Percentiles rank a stretch among this genome's conserved stretches.
Conservation (phyloP, 2,797 vertebrate species). For the Australoheros facetus region DNA sequence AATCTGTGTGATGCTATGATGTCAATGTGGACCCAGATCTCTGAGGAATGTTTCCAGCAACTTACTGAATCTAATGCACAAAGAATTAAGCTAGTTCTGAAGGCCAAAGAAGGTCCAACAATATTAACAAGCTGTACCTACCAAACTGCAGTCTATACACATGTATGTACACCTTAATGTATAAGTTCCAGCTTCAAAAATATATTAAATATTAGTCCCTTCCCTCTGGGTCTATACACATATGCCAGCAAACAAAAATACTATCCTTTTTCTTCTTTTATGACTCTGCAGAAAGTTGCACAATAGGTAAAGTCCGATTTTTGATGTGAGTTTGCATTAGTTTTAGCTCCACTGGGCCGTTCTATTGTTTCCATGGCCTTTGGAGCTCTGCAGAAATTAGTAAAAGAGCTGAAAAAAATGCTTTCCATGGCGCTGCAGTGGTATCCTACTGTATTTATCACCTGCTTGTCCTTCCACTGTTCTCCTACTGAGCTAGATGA, state of each 20-base stretch:
- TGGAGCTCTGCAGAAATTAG: constrained; percentile 46
- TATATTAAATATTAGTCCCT: not conserved
- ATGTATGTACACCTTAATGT: not conserved
- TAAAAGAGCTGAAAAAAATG: constrained; percentile 41
- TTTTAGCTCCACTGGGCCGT: not conserved
- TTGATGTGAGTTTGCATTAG: constrained; percentile 31
- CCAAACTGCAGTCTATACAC: not conserved
- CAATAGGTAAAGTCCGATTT: constrained; percentile 13
- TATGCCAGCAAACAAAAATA: constrained; percentile 1
- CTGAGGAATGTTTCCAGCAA: not conserved
- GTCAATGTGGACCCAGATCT: not conserved
- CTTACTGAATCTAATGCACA: not conserved
- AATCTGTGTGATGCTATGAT: not conserved
- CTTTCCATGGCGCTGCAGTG: constrained; percentile 41
- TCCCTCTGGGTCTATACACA: not conserved
- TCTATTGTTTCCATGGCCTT: constrained; percentile 39
- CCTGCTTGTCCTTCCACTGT: constrained; percentile 54
- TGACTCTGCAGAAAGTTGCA: constrained; percentile 14
- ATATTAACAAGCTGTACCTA: not conserved
- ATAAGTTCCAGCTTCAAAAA: not conserved
- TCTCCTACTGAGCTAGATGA: constrained; percentile 51
- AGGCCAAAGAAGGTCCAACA: not conserved
- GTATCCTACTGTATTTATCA: constrained; percentile 55
- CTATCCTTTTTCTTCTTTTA: constrained; percentile 3
- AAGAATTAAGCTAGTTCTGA: not conserved